Evolutionary conservation across 2,888 invertebrate genomes (phyloP).

Genomic region (Scaptomyza caliginosa): DNA sequence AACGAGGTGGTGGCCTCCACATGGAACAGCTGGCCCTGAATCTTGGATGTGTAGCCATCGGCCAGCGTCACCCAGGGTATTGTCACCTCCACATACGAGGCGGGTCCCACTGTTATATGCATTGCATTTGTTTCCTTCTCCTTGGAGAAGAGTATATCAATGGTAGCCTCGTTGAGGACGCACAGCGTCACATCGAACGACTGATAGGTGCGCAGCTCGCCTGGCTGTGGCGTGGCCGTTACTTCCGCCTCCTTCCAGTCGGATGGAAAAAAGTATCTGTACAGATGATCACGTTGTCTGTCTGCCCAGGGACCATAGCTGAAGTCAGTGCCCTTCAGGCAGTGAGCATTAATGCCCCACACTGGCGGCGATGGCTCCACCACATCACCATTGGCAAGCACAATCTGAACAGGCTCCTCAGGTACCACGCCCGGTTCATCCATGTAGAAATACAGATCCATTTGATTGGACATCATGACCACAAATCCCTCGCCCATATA

Average conservation of each 20-base stretch:
- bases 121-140: conserved; percentile 96
- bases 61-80: conserved; percentile 96
- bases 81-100: conserved; percentile 98
- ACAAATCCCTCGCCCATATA: conserved; percentile 99
- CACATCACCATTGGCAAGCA: conserved; percentile 95
- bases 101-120: conserved; percentile 97
- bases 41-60: conserved; percentile 94
- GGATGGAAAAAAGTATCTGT: conserved; percentile 97
- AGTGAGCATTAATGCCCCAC: conserved; percentile 97
- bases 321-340: conserved; percentile 95
- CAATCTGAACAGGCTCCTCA: conserved; percentile 94
- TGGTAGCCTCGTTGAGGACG: conserved; percentile 95
- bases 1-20: conserved; percentile 98
- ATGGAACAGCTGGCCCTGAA: conserved; percentile 96
- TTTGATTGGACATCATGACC: conserved; percentile 96
- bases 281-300: conserved; percentile 96
- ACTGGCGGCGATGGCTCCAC: conserved; percentile 97
- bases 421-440: conserved; percentile 97
- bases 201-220: conserved; percentile 94
- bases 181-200: conserved; percentile 96
- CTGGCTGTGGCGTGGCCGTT: conserved; percentile 92
- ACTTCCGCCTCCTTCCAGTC: conserved; percentile 92
- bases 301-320: conserved; percentile 99
- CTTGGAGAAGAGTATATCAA: conserved; percentile 98
- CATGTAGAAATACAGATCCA: conserved; percentile 98